A percentile compares a stretch with the other conserved stretches of the same genome.
Evolutionary conservation across 1,140 invertebrate species (phyloP).

Genomic region (Ridgeia piscesae): DNA sequence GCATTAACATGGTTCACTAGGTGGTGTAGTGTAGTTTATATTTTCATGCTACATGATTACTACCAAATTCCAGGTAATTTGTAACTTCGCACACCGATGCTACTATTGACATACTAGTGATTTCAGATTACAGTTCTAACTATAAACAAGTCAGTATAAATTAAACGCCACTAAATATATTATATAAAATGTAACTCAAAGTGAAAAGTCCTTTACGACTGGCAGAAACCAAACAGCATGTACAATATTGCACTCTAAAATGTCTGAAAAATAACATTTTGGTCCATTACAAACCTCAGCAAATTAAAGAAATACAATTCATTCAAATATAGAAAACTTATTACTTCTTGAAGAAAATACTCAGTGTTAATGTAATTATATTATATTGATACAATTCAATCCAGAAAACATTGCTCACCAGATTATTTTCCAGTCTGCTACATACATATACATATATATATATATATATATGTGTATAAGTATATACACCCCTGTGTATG

Average conservation of each 20-base stretch:
- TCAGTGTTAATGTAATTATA: background rate
- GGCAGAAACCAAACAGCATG: background rate
- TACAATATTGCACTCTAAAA: background rate
- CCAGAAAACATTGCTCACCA: background rate
- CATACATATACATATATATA: too few species aligned
- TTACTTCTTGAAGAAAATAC: too few species aligned
- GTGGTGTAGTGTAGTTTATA: too few species aligned
- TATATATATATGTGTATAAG: too few species aligned
- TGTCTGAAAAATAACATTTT: background rate
- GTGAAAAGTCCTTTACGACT: too few species aligned
- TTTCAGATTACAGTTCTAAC: background rate
- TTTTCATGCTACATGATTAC: too few species aligned
- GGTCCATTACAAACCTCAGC: background rate
- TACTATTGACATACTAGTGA: background rate
- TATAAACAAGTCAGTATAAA: background rate
- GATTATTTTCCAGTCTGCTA: background rate
- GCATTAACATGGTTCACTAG: too few species aligned
- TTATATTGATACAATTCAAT: background rate
- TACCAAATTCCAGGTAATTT: too few species aligned
- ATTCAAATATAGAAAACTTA: too few species aligned
- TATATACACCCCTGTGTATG: too few species aligned
- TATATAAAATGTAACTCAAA: too few species aligned
- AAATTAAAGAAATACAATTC: background rate
- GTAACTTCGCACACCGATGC: too few species aligned
- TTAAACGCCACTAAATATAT: background rate